These are phyloP conservation scores for Drosophila murphyi DNA, from an alignment of 1,140 invertebrate genomes.

Conservation along the genomic window DNA sequence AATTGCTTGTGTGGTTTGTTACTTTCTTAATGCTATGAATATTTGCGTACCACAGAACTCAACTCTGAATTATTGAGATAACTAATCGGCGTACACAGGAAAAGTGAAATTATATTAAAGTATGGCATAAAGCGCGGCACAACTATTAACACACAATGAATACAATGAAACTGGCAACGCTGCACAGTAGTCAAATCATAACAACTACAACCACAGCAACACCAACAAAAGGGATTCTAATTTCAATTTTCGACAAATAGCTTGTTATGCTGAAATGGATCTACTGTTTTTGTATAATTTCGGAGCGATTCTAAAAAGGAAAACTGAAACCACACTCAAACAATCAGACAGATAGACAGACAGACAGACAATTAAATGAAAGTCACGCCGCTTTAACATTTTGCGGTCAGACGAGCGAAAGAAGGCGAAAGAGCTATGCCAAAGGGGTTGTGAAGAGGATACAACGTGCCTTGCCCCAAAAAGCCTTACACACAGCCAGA, in stretches of 20 bases:
- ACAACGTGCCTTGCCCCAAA: not conserved
- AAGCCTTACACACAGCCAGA: not conserved
- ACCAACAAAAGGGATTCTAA: slow-evolving; percentile 46
- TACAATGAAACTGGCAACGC: not conserved
- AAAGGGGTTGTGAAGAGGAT: not conserved
- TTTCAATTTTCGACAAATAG: slow-evolving; percentile 64
- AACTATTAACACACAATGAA: too few relatives aligned
- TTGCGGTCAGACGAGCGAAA: not conserved
- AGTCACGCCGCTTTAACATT: slow-evolving; percentile 1
- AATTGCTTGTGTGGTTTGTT: too few relatives aligned
- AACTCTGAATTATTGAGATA: too few relatives aligned
- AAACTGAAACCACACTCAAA: slow-evolving; percentile 18
- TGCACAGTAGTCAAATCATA: not conserved
- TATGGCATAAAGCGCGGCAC: too few relatives aligned
- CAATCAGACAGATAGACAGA: not conserved
- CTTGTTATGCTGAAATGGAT: slow-evolving; percentile 61
- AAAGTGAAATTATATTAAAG: too few relatives aligned
- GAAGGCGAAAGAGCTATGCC: not conserved
- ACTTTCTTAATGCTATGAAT: too few relatives aligned
- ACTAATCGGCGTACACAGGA: too few relatives aligned
- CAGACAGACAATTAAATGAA: not conserved
- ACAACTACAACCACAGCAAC: not conserved
- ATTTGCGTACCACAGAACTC: too few relatives aligned
- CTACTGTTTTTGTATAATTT: slow-evolving; percentile 71
- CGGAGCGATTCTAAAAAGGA: slow-evolving; percentile 33